These are phyloP conservation scores for Sycophila sp. DNA, from an alignment of 1,140 invertebrate species.

Conservation along the genomic window DNA sequence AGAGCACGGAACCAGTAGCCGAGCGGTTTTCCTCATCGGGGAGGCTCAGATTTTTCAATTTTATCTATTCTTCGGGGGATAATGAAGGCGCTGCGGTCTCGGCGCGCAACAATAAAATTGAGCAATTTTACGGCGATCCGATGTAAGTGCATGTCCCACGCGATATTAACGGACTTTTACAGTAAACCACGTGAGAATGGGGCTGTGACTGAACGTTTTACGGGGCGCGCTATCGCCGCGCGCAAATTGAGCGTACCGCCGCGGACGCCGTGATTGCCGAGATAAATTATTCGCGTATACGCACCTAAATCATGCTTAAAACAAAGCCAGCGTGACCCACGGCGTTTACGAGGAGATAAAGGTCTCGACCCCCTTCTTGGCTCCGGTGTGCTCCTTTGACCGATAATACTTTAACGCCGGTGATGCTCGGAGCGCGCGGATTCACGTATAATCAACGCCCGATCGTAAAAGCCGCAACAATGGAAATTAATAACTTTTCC, in stretches of 20 bases:
- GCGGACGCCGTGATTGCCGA: neutral
- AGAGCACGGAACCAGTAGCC: neutral
- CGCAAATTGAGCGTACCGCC: neutral
- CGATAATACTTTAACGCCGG: neutral
- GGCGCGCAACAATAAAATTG: constrained; percentile 26
- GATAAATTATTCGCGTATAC: constrained; percentile 23
- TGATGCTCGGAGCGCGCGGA: neutral
- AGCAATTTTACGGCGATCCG: constrained; percentile 12
- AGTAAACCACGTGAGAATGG: constrained; percentile 13
- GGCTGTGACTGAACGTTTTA: neutral
- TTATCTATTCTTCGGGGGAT: neutral
- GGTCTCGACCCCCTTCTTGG: neutral
- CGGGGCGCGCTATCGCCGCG: neutral
- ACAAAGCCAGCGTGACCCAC: neutral
- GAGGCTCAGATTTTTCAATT: neutral
- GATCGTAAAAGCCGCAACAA: neutral
- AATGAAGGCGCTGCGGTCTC: neutral
- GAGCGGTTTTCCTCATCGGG: neutral
- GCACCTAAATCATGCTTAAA: neutral
- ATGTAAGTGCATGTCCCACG: constrained; percentile 7
- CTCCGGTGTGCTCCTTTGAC: neutral
- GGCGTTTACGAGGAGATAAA: neutral
- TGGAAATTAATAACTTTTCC: neutral
- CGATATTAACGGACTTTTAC: constrained; percentile 24
- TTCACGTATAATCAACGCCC: neutral